Percentiles rank a stretch among this genome's conserved stretches.
These are phyloP conservation scores for Acromyrmex heyeri DNA, from an alignment of 1,140 invertebrate genomes.

Conservation along the genomic window DNA sequence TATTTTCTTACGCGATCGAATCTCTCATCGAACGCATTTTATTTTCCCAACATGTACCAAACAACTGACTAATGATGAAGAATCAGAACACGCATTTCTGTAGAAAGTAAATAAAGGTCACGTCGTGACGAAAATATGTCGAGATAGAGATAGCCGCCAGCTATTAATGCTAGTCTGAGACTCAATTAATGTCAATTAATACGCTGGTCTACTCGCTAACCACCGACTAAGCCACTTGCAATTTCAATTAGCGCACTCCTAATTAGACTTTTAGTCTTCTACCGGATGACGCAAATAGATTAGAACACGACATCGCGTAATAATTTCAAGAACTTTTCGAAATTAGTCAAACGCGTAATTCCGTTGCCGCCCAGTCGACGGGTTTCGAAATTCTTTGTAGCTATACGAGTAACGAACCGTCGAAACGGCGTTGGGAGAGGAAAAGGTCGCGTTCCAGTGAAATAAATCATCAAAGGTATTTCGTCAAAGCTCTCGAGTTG, in stretches of 20 bases:
- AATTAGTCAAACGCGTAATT: conserved; percentile 66
- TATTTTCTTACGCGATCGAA: neutral
- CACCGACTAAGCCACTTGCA: conserved; percentile 56
- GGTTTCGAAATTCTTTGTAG: conserved; percentile 23
- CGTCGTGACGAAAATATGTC: conserved; percentile 45
- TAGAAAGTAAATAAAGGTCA: conserved; percentile 31
- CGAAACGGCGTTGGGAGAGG: conserved; percentile 4
- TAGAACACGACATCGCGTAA: neutral
- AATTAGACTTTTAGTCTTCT: conserved; percentile 38
- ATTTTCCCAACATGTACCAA: neutral
- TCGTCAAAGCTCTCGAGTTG: conserved; percentile 48
- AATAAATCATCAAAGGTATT: conserved; percentile 58
- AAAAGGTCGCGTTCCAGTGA: conserved; percentile 43
- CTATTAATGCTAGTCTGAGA: conserved; percentile 60
- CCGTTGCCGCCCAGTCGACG: conserved; percentile 7
- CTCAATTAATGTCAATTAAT: conserved; percentile 72
- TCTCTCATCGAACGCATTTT: neutral
- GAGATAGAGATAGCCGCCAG: conserved; percentile 59
- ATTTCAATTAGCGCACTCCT: conserved; percentile 56
- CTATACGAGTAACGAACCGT: conserved; percentile 38
- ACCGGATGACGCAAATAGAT: neutral
- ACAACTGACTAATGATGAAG: neutral
- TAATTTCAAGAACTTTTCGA: conserved; percentile 63
- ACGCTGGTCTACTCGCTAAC: conserved; percentile 55
- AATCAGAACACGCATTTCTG: neutral